Base-by-base conservation (phyloP, 2,888 invertebrate genomes). In the Nemapogon koenigi region DNA sequence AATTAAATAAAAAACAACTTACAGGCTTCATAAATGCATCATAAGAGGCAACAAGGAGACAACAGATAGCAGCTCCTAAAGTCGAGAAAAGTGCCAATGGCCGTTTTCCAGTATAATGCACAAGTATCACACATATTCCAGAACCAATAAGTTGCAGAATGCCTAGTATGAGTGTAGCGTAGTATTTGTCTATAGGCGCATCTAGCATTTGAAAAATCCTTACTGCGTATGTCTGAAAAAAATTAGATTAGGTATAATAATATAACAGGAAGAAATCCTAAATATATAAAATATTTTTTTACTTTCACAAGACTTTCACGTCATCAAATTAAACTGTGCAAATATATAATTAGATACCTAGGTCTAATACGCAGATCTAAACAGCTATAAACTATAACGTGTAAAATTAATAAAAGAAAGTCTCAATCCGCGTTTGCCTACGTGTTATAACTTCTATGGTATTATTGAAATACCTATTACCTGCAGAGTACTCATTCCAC, bases 101-200 rank as follows among this genome's bases (percentile, higher is more conserved):
- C 7, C 91, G 72, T 55, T 91, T 91, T 2, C 91, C 91, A 0
- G 85, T 83, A 48, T 84, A 85, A 48, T 88, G 88, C 1, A 91
- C 86, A 4, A 87, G 63, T 3, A 81, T 39, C 0, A 90, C 87
- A 49, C 89, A 89, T 4, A 83, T 45, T 2, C 84, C 58, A 0
- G 87, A 83, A 0, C 90, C 90, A 1, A 86, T 40, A 36, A 91
- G 69, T 62, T 91, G 88, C 1, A 86, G 81, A 8, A 86, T 61
- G 0, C 90, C 91, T 16, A 91, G 67, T 17, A 89, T 66, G 26
- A 90, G 81, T 0, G 91, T 89, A 0, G 90, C 90, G 42, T 85
- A 83, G 62, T 89, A 90, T 53, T 87, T 85, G 52, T 90, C 85
- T 41, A 91, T 83, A 0, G 91, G 90, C 0, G 89, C 85, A 33